phyloP scores from a whole-genome alignment of 2,888 invertebrate genomes.

The Salpingus planirostris region DNA sequence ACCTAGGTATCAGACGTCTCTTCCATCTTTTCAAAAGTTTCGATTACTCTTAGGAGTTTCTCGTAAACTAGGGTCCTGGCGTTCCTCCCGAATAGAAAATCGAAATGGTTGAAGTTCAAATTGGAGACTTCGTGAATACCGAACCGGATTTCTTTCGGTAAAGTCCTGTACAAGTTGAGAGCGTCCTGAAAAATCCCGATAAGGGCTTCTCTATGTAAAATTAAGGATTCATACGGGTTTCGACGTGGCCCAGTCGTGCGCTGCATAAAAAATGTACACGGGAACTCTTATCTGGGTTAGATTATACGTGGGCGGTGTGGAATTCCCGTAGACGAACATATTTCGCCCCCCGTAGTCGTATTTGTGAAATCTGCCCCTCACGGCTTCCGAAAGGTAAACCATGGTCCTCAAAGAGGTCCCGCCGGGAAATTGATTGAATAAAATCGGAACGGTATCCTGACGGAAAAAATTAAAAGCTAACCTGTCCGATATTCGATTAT shows the following conservation, averaged over 20 bases:
- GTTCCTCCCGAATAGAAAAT: constrained; percentile 36
- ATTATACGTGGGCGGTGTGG: constrained; percentile 50
- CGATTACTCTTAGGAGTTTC: constrained; percentile 26
- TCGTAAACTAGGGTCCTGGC: constrained; percentile 30
- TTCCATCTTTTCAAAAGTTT: constrained; percentile 15
- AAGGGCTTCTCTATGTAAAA: too few species aligned
- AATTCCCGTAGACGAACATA: constrained; percentile 42
- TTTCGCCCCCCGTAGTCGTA: constrained; percentile 51
- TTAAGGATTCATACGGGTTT: constrained; percentile 39
- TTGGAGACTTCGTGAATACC: constrained; percentile 32
- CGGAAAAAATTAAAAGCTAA: constrained; percentile 2
- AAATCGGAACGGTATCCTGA: constrained; percentile 36
- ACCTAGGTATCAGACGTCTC: too few species aligned
- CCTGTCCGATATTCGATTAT: too few species aligned
- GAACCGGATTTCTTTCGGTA: constrained; percentile 29
- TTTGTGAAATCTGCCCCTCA: constrained; percentile 43
- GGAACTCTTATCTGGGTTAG: constrained; percentile 52
- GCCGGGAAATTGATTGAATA: constrained; percentile 34
- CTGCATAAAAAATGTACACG: constrained; percentile 51
- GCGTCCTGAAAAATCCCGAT: constrained; percentile 40
- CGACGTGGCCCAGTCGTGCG: constrained; percentile 53
- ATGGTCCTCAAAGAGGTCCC: constrained; percentile 33
- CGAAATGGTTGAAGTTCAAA: constrained; percentile 37
- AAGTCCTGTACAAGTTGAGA: constrained; percentile 28
- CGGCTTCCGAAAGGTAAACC: constrained; percentile 29